A percentile compares a stretch with the other conserved stretches of the same genome.
Conservation (phyloP, 2,113 vertebrate species). For the Pangasianodon hypophthalmus region DNA sequence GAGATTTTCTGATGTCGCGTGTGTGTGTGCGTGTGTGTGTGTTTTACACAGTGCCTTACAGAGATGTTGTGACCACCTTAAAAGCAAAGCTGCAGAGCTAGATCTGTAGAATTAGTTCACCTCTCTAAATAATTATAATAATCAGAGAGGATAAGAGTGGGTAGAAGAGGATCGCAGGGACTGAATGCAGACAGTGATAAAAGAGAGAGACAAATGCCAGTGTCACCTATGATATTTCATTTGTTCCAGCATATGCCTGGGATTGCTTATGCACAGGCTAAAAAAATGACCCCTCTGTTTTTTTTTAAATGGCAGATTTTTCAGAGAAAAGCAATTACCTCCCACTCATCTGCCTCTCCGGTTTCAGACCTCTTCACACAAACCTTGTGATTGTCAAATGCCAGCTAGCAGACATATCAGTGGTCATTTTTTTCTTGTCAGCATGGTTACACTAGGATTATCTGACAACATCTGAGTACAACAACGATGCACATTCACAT, state of each 20-base stretch:
- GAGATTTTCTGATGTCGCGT: background rate
- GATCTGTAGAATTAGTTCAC: background rate
- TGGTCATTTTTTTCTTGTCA: background rate
- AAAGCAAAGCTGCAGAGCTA: background rate
- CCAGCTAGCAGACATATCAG: slow-evolving; percentile 4
- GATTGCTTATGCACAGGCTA: slow-evolving; percentile 14
- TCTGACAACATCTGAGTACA: background rate
- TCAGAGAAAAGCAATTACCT: slow-evolving; percentile 31
- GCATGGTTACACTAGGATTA: background rate
- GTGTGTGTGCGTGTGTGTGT: slow-evolving; percentile 17
- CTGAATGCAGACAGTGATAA: background rate
- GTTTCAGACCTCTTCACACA: slow-evolving; percentile 16
- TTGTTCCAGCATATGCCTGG: slow-evolving; percentile 12
- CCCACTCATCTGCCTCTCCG: slow-evolving; percentile 6
- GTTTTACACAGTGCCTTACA: background rate
- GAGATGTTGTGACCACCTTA: background rate
- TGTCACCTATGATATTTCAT: background rate
- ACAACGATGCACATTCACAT: background rate
- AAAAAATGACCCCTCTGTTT: background rate
- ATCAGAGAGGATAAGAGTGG: slow-evolving; percentile 17
- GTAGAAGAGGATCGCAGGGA: background rate
- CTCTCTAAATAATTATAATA: slow-evolving; percentile 27
- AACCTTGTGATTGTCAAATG: slow-evolving; percentile 15
- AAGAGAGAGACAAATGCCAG: slow-evolving; percentile 18
- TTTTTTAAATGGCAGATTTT: slow-evolving; percentile 28